A percentile compares a stretch with the other conserved stretches of the same genome.
These are phyloP conservation scores for Hypotaenidia philippensis DNA, from an alignment of 2,797 vertebrate genomes.

Conservation along the genomic window DNA sequence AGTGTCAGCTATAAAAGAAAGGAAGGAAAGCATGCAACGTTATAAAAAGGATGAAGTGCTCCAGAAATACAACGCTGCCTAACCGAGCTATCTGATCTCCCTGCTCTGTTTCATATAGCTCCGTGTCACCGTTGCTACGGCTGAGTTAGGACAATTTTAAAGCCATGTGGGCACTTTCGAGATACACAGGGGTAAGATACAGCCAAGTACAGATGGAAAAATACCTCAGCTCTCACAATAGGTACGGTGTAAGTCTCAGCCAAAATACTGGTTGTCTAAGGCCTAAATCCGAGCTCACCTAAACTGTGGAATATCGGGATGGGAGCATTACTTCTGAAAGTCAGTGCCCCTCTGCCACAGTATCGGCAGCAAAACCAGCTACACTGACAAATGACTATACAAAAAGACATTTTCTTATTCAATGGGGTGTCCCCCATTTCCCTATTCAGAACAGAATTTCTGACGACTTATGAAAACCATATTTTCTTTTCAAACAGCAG, in stretches of 20 bases:
- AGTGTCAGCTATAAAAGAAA: neutral
- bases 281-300: neutral
- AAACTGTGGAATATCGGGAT: neutral
- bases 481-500: neutral
- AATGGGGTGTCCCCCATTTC: neutral
- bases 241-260: neutral
- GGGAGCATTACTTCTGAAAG: neutral
- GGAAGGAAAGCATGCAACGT: neutral
- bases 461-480: neutral
- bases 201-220: neutral
- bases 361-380: neutral
- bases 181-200: neutral
- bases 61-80: neutral
- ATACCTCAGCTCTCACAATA: neutral
- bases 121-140: neutral
- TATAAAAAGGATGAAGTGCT: neutral
- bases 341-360: neutral
- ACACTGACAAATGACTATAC: neutral
- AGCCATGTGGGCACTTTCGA: neutral
- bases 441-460: neutral
- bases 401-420: neutral
- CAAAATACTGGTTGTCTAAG: neutral
- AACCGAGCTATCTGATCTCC: neutral
- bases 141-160: neutral
- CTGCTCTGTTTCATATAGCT: neutral